These are phyloP conservation scores for Dolichomitus sp. DNA, from an alignment of 2,888 invertebrate species.

Conservation along the genomic window DNA sequence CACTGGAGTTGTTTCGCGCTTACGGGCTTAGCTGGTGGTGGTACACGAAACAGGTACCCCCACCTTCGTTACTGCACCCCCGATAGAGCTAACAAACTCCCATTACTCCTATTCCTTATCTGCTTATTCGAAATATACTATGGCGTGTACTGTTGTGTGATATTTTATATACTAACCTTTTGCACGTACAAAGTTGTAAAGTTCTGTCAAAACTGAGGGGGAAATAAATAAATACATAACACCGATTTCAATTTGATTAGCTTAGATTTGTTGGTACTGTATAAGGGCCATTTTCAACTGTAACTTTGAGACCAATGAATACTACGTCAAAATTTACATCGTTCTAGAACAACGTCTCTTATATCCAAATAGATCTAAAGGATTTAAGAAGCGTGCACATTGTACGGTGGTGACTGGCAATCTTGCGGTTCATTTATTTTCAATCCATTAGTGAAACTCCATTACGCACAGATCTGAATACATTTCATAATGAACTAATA, in stretches of 20 bases:
- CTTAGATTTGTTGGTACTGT: too few relatives aligned
- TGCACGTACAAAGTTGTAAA: background rate
- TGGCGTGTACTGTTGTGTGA: conserved; percentile 1
- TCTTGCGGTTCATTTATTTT: background rate
- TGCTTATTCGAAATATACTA: background rate
- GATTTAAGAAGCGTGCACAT: background rate
- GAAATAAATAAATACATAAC: background rate
- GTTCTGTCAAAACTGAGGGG: background rate
- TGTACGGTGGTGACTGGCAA: background rate
- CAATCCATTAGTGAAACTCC: background rate
- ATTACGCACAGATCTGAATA: background rate
- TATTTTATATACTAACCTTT: conserved; percentile 6
- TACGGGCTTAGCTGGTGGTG: background rate
- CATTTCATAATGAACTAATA: background rate
- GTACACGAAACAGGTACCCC: background rate
- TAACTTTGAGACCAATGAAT: too few relatives aligned
- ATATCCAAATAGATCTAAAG: background rate
- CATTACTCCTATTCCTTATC: conserved; percentile 55
- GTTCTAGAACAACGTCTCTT: background rate
- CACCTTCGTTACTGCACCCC: background rate
- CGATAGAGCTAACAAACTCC: conserved; percentile 1
- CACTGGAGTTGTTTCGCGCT: conserved; percentile 50
- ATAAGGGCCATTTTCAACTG: too few relatives aligned
- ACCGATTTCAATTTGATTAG: too few relatives aligned
- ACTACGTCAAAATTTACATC: too few relatives aligned